Conservation (phyloP, 2,797 vertebrate genomes). For the Onychomys torridus region DNA sequence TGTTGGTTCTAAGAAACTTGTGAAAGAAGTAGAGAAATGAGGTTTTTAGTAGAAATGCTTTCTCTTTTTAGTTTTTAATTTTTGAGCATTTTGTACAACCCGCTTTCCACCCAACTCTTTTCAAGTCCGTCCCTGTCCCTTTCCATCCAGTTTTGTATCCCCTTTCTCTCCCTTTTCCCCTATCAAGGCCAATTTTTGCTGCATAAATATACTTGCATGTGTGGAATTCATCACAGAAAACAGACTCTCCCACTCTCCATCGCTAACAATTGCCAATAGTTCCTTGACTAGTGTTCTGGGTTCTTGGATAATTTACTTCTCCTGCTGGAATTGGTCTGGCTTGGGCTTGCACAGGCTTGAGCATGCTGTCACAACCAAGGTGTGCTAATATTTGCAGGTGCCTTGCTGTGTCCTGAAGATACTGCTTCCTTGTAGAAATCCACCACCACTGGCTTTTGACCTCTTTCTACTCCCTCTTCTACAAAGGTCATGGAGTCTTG, state of each 20-base stretch:
- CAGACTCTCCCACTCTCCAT: too few relatives aligned
- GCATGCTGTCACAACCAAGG: background rate
- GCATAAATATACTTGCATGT: background rate
- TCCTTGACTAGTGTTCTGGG: background rate
- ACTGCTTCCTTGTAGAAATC: background rate
- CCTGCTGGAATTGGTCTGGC: background rate
- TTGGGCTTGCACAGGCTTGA: background rate
- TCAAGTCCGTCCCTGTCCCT: too few relatives aligned
- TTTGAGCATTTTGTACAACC: background rate
- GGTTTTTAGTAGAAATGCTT: background rate
- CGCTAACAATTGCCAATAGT: background rate
- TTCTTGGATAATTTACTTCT: background rate
- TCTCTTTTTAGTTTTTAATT: background rate
- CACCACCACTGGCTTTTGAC: background rate
- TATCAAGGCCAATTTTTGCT: background rate
- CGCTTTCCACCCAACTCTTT: background rate
- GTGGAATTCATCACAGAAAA: background rate
- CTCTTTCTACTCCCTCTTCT: background rate
- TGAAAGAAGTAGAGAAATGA: constrained; percentile 12
- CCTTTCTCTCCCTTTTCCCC: background rate
- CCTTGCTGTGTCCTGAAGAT: background rate
- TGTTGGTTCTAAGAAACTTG: background rate
- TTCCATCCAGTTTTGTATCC: background rate
- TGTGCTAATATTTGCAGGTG: background rate
- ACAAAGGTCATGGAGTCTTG: background rate